phyloP scores from a whole-genome alignment of 2,797 vertebrate genomes.

The Eutrigla gurnardus region DNA sequence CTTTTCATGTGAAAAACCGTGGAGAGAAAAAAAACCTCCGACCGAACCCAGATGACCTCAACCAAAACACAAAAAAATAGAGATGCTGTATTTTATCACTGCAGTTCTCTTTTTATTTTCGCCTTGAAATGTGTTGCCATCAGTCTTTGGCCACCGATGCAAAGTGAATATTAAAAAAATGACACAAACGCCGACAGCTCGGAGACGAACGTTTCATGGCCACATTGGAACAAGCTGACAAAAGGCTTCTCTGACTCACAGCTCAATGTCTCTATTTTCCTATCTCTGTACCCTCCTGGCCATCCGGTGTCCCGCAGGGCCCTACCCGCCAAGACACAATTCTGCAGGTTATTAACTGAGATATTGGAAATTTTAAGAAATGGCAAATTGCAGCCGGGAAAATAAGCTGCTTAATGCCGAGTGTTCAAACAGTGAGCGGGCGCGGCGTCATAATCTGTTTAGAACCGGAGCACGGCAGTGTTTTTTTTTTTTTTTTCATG shows the following conservation, averaged over 20 bases:
- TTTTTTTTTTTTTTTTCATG: slow-evolving; percentile 4
- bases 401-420: slow-evolving; percentile 42
- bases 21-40: background rate
- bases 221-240: slow-evolving; percentile 32
- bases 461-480: slow-evolving; percentile 4
- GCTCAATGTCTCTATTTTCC: slow-evolving; percentile 29
- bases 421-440: slow-evolving; percentile 26
- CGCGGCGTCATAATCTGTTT: slow-evolving; percentile 36
- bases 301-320: slow-evolving; percentile 5
- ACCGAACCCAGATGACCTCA: background rate
- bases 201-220: slow-evolving; percentile 22
- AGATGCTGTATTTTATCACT: background rate
- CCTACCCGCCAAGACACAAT: slow-evolving; percentile 15
- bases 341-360: slow-evolving; percentile 31
- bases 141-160: background rate
- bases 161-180: slow-evolving; percentile 30
- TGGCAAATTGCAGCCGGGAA: slow-evolving; percentile 7
- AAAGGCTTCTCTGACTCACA: slow-evolving; percentile 18
- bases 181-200: slow-evolving; percentile 24
- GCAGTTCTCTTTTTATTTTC: background rate
- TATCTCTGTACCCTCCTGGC: slow-evolving; percentile 17
- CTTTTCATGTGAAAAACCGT: background rate
- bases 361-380: slow-evolving; percentile 31
- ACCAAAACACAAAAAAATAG: background rate
- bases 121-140: background rate